These are phyloP conservation scores for Clytia hemisphaerica DNA, from an alignment of 30 jellyfish, hydroid and myxozoan genomes.

Conservation along the genomic window DNA sequence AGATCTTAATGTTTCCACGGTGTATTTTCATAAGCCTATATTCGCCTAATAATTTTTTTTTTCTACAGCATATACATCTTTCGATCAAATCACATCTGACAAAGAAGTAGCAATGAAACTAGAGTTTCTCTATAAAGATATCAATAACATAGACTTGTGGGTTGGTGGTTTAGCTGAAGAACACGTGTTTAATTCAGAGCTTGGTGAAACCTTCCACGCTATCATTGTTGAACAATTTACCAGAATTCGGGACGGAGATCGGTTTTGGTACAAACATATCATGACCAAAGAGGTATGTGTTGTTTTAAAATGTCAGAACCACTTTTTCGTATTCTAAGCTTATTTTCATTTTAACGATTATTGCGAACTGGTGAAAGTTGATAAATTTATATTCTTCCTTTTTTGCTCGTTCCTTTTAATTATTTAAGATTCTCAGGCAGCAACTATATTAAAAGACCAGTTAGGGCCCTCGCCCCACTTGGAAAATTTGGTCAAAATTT, in stretches of 20 bases:
- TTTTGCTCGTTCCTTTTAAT: no score
- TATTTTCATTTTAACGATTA: no score
- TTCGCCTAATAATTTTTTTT: not conserved
- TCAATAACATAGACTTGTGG: slow-evolving; percentile 88
- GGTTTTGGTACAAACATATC: slow-evolving; percentile 75
- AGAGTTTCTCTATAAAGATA: slow-evolving; percentile 47
- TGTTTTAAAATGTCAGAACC: no score
- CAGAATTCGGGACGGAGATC: slow-evolving; percentile 87
- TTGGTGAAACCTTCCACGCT: slow-evolving; percentile 82
- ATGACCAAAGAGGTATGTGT: slow-evolving; percentile 63
- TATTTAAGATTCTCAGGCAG: no score
- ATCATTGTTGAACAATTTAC: slow-evolving; percentile 65
- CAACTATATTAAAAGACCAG: no score
- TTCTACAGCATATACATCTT: slow-evolving; percentile 40
- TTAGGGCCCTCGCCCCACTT: no score
- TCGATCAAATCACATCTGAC: slow-evolving; percentile 62
- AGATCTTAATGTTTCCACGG: not conserved
- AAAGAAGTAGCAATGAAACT: slow-evolving; percentile 41
- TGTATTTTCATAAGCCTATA: not conserved
- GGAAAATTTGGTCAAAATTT: no score
- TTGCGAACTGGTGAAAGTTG: no score
- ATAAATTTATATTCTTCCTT: no score
- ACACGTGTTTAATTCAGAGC: slow-evolving; percentile 73
- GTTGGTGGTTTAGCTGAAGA: slow-evolving; percentile 97
- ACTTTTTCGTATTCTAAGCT: no score